Base-by-base conservation (phyloP, 2,113 vertebrate genomes). In the Petroica traversi region DNA sequence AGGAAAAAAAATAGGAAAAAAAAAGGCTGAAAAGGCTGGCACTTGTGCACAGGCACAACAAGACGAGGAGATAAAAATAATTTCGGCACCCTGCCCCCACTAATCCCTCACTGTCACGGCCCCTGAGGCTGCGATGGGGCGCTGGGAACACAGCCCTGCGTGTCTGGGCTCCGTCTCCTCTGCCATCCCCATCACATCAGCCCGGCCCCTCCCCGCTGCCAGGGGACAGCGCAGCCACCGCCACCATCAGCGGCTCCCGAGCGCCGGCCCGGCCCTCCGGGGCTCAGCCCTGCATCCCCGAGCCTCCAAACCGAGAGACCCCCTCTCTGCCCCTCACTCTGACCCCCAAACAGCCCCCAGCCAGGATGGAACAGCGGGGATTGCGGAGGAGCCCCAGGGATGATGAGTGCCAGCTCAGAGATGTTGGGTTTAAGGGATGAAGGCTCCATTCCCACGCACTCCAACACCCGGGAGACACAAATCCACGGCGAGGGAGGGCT, bases 31-130 rank as follows among this genome's bases (percentile, higher is more conserved):
- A 74, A 86, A 92, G 83, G 82, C 92, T 89, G 89, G 69, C 89
- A 78, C 77, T 92, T 95, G 23, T 93, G 80, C 89, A 95, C 63
- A 91, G 69, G 88, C 86, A 94, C 57, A 95, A 79, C 33, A 84
- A 80, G 78, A 33, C 2, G 8, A 66, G 73, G 88, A 90, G 89
- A 88, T 90, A 90, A 87, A 91, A 85, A 93, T 94, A 82, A 66
- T 63, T 34, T n/a, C 73, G 49, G 79, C 57, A 57, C 38, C 57
- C 84, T 84, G 41, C 41, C 46, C 62, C 59, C 74, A 22, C 34
- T 48, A 33, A 89, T 73, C 43, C 55, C 77, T 71, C 76, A 4
- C 38, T 85, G 51, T 4, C 19, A 26, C 0, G 63, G 69, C 80
- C 80, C 79, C 45, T 0, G 34, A 5, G 87, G 84, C 58, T 68